Evolutionary conservation across 2,888 invertebrate species (phyloP).

Genomic region (Heteromyza rotundicornis): DNA sequence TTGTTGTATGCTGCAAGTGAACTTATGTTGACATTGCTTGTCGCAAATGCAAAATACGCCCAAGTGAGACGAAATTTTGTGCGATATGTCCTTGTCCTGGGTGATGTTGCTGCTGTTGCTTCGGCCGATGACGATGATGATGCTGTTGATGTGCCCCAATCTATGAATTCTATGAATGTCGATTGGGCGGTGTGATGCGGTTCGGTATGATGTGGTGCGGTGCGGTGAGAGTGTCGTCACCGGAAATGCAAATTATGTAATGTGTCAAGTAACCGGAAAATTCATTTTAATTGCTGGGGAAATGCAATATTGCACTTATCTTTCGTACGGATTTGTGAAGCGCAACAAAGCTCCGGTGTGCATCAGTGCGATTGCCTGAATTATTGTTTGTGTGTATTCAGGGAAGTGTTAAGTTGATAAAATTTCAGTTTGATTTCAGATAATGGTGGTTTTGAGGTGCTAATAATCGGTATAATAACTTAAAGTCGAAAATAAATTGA

Average conservation of each 20-base stretch:
- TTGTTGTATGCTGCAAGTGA: slow-evolving; percentile 21
- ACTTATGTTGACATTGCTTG: slow-evolving; percentile 30
- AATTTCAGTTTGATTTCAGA: not conserved
- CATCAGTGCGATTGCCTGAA: slow-evolving; percentile 24
- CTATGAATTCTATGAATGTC: slow-evolving; percentile 9
- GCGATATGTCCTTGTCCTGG: slow-evolving; percentile 7
- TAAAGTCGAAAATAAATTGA: too few species aligned
- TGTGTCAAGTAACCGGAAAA: slow-evolving; percentile 61
- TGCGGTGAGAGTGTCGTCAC: slow-evolving; percentile 23
- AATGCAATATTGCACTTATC: slow-evolving; percentile 45
- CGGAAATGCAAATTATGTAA: slow-evolving; percentile 61
- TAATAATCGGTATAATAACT: not conserved
- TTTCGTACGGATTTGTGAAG: too few species aligned
- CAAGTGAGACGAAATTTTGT: not conserved
- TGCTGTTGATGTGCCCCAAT: slow-evolving; percentile 8
- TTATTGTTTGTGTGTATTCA: not conserved
- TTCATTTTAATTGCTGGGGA: slow-evolving; percentile 58
- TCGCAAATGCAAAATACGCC: slow-evolving; percentile 15
- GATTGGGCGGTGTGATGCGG: slow-evolving; percentile 14
- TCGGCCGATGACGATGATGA: not conserved
- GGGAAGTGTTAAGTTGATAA: slow-evolving; percentile 7
- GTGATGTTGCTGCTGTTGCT: slow-evolving; percentile 3
- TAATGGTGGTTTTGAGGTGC: slow-evolving; percentile 5
- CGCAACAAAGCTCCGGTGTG: too few species aligned
- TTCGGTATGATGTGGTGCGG: not conserved